Evolutionary conservation across 37 sponge, comb jelly and placozoan species (phyloP).

Genomic region (Hexactinellida sp.): DNA sequence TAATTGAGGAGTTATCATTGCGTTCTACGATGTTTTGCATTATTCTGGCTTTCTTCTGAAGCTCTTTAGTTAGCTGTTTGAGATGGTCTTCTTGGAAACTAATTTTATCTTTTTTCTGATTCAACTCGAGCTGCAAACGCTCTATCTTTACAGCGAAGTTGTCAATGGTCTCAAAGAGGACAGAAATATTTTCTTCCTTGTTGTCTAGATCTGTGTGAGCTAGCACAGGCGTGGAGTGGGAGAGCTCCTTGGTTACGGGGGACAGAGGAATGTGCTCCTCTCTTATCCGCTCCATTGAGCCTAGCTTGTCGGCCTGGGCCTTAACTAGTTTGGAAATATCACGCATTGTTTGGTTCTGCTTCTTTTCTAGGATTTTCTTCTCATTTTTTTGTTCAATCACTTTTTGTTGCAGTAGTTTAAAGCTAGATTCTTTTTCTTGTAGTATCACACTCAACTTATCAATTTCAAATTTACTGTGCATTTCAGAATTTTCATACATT

Average conservation of each 20-base stretch:
- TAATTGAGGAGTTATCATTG: not conserved
- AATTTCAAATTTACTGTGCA: not conserved
- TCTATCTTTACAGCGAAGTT: not conserved
- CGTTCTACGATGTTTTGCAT: not conserved
- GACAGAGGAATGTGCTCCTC: not conserved
- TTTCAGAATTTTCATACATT: not conserved
- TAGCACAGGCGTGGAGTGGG: not conserved
- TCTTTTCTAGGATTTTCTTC: not conserved
- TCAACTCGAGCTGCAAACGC: not conserved
- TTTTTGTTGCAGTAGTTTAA: not conserved
- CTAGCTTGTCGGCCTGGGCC: not conserved
- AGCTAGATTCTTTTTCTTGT: not conserved
- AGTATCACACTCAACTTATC: not conserved
- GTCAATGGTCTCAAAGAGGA: not conserved
- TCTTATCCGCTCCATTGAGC: not conserved
- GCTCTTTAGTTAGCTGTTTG: slow-evolving; percentile 14
- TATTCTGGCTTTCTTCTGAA: not conserved
- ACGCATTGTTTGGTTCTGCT: not conserved
- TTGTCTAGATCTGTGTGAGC: not conserved
- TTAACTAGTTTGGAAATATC: slow-evolving; percentile 7
- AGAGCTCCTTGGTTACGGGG: not conserved
- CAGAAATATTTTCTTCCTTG: slow-evolving; percentile 4
- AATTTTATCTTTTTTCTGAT: slow-evolving; percentile 10
- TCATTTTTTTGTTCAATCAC: not conserved
- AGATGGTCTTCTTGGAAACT: not conserved